These are phyloP conservation scores for Caenorhabditis sinica DNA, from an alignment of 2,888 invertebrate species.

Conservation along the genomic window DNA sequence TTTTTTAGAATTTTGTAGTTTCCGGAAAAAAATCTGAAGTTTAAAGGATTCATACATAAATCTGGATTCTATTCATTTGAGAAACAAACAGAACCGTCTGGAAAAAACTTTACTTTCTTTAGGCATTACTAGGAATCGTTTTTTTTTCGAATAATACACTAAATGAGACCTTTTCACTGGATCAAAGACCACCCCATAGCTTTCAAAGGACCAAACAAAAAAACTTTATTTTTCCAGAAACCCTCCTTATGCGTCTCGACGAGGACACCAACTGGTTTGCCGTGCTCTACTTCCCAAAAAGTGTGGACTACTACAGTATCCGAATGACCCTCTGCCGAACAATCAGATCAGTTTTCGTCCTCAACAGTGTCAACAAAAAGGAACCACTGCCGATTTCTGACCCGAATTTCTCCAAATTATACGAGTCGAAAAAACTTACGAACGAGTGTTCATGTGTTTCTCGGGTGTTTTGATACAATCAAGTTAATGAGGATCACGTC, in stretches of 20 bases:
- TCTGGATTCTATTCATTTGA: too few relatives aligned
- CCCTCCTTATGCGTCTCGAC: conserved; percentile 31
- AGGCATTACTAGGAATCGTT: too few relatives aligned
- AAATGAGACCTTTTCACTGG: too few relatives aligned
- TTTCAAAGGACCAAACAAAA: neutral
- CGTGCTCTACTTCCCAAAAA: conserved; percentile 39
- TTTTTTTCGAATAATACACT: too few relatives aligned
- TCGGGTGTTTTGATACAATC: neutral
- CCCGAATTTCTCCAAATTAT: conserved; percentile 4
- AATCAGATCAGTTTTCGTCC: conserved; percentile 5
- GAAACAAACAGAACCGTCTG: too few relatives aligned
- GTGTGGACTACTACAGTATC: conserved; percentile 34
- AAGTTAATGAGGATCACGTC: too few relatives aligned
- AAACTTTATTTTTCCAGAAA: neutral
- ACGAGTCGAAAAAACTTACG: conserved; percentile 6
- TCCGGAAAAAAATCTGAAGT: too few relatives aligned
- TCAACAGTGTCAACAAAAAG: neutral
- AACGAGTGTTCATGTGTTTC: conserved; percentile 23
- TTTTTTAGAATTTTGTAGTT: too few relatives aligned
- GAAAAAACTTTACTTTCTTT: too few relatives aligned
- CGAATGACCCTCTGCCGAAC: conserved; percentile 29
- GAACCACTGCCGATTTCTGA: neutral
- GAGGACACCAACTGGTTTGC: conserved; percentile 35
- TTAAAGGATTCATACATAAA: too few relatives aligned
- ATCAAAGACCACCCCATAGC: neutral